Base-by-base conservation (phyloP, 2,113 vertebrate genomes). In the Hyperoodon ampullatus region DNA sequence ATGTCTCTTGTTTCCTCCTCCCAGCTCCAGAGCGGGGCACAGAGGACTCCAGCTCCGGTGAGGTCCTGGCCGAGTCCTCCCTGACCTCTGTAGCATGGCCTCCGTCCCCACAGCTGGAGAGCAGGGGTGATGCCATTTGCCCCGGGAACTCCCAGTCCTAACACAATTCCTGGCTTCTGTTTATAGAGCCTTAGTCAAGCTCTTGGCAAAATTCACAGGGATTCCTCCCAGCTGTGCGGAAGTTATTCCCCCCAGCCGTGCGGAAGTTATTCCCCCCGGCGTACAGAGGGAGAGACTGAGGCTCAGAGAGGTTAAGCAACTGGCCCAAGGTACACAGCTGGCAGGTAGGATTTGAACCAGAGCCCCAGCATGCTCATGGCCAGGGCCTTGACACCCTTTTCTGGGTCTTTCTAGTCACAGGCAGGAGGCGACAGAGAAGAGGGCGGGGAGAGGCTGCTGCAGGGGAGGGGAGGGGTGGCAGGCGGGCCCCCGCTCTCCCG, bases 281-380 rank as follows among this genome's bases (percentile, higher is more conserved):
- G 3, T 10, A 14, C 18, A 15, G 24, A 33, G 18, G 19, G 19
- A 39, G 16, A 72, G 10, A 50, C 30, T 24, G 60, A 50, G 70
- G 12, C 11, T 71, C 61, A 44, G 55, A 89, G 63, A n/a, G 60
- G 74, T 30, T 28, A 30, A 53, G n/a, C 24, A 8, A 8, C 75
- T 0, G 4, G 81, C 44, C 8, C 47, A 2, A 61, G n/a, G 13
- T 23, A 12, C 33, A 24, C 26, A 55, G 58, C 2, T 1, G n/a
- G n/a, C 19, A 28, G 28, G 39, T 35, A 28, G 47, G 66, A 16
- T 15, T 35, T 47, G 39, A 61, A 12, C 26, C 55, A 15, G 60
- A 24, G 60, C 23, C 44, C n/a, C 6, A 18, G 50, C 42, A 3
- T 0, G 2, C 44, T 71, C 26, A 9, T 1, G 6, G 71, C 3